These are phyloP conservation scores for Colinus virginianus DNA, from an alignment of 2,113 vertebrate species.

Conservation along the genomic window DNA sequence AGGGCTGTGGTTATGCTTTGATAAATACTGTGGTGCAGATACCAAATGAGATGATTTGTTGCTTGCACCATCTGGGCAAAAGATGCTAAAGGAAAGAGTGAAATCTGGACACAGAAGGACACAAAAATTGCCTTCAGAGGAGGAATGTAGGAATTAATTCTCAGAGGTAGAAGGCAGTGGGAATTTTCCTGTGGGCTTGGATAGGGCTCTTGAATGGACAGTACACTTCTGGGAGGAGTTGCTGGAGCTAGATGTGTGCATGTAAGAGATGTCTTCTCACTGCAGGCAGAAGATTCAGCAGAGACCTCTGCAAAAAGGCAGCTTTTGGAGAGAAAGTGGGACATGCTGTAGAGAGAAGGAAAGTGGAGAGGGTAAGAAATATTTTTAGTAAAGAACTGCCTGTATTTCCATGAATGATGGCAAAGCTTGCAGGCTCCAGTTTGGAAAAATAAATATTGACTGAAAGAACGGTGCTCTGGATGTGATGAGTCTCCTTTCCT, in stretches of 20 bases:
- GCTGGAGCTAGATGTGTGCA: neutral
- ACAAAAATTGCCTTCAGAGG: neutral
- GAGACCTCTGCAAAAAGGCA: neutral
- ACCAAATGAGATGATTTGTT: neutral
- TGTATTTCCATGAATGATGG: conserved; percentile 7
- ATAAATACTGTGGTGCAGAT: neutral
- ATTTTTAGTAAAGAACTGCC: conserved; percentile 30
- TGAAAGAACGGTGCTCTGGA: neutral
- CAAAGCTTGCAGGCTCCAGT: neutral
- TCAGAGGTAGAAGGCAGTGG: neutral
- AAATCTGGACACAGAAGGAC: neutral
- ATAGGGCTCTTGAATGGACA: neutral
- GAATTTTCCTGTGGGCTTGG: neutral
- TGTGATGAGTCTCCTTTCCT: neutral
- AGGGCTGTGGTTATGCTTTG: neutral
- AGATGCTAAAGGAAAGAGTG: neutral
- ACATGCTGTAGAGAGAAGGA: neutral
- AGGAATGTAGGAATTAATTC: neutral
- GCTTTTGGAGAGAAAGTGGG: neutral
- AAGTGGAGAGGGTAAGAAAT: neutral
- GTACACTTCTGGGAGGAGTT: neutral
- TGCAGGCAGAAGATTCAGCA: neutral
- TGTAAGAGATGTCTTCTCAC: neutral
- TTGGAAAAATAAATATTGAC: conserved; percentile 44
- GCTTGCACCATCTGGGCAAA: neutral